These are phyloP conservation scores for Falco concolor DNA, from an alignment of 2,797 vertebrate species.

Conservation along the genomic window DNA sequence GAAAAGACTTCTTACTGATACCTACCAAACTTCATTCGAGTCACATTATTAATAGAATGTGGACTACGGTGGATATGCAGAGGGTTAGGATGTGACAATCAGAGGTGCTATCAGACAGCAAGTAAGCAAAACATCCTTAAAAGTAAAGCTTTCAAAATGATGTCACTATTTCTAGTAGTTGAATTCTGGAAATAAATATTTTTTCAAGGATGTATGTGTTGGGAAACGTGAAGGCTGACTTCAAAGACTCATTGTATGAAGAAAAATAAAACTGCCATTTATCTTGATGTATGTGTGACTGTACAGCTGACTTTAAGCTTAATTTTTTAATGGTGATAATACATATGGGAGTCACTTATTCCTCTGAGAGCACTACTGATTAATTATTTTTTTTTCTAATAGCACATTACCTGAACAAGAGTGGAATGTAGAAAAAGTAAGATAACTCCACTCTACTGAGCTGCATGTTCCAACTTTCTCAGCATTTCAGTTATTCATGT, in stretches of 20 bases:
- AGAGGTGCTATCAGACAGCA: not conserved
- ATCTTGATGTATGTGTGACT: not conserved
- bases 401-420: not conserved
- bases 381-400: not conserved
- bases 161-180: not conserved
- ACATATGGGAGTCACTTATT: not conserved
- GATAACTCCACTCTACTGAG: not conserved
- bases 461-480: not conserved
- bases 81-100: not conserved
- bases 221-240: not conserved
- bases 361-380: not conserved
- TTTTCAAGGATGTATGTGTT: not conserved
- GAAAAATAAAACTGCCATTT: not conserved
- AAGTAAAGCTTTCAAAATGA: not conserved
- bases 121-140: not conserved
- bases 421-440: not conserved
- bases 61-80: not conserved
- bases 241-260: not conserved
- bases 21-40: not conserved
- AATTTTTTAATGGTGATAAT: not conserved
- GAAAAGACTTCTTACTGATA: not conserved
- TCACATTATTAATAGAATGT: not conserved
- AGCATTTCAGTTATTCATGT: not conserved
- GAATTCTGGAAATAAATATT: not conserved
- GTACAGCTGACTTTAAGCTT: not conserved